Evolutionary conservation across 2,113 vertebrate species (phyloP), one percentile per base, ranked within the genome.

Genomic region (Podarcis cretensis): DNA sequence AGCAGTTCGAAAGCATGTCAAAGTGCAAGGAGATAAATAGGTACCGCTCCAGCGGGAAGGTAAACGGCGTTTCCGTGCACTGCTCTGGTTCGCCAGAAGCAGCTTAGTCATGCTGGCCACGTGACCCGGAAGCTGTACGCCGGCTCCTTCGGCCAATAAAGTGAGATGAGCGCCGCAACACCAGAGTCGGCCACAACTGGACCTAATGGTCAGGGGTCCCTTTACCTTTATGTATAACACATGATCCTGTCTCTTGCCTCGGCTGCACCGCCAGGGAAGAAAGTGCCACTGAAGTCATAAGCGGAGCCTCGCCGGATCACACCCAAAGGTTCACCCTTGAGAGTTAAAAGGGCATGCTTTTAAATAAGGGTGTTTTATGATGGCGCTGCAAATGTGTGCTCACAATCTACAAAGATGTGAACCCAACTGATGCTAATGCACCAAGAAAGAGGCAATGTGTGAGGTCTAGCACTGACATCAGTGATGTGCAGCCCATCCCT

Each of bases 401-500:
- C 73, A 43, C 69, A 23, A 1, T 9, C 74, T 89, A 63, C 80
- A 82, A 16, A 2, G 91, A 0, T 48, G 14, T 20, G 32, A 32
- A 21, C n/a, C 16, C 25, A 9, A 48, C 81, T 3, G 0, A 7
- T 88, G 77, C 68, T 35, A 0, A 0, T 59, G 63, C 66, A 4
- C 12, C 0, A 20, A 48, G 40, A 85, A 85, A 21, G 16, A 16
- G 0, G 0, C 0, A 3, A 66, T 0, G 40, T 21, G 86, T 78
- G 84, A 84, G 84, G 13, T 30, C 80, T 32, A 20, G 10, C 27
- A 18, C 9, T 68, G 89, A 84, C 85, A 54, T 48, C 21, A 73
- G 40, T 65, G 3, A 37, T 57, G 86, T 23, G 59, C 68, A 65
- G 32, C 74, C 65, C 21, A 10, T 71, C 54, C 74, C 85, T 18